A percentile compares a stretch with the other conserved stretches of the same genome.
phyloP scores from a whole-genome alignment of 2,888 invertebrate genomes.

The Tachystola acroxantha region DNA sequence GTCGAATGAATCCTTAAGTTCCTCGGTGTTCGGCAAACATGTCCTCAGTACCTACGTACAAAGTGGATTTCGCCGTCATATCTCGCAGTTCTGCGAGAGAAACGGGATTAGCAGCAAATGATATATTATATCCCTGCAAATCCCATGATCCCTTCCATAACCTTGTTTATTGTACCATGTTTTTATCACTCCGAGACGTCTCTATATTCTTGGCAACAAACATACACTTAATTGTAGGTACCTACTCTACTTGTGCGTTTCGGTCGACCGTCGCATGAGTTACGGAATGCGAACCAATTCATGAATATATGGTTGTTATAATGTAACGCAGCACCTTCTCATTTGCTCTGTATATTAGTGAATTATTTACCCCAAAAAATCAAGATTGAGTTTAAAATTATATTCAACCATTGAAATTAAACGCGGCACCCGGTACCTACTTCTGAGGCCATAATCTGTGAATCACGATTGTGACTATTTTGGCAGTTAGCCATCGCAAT shows the following conservation, averaged over 20 bases:
- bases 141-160: constrained; percentile 12
- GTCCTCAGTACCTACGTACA: constrained; percentile 5
- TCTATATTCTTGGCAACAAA: no score
- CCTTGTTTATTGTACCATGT: constrained; percentile 12
- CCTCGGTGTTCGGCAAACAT: neutral
- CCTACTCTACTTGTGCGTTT: no score
- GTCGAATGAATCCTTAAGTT: constrained; percentile 10
- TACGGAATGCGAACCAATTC: no score
- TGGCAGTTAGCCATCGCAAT: constrained; percentile 14
- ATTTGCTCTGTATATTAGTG: no score
- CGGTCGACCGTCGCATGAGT: no score
- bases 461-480: constrained; percentile 14
- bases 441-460: constrained; percentile 10
- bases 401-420: no score
- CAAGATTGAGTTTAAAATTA: no score
- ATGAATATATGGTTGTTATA: no score
- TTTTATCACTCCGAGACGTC: constrained; percentile 5
- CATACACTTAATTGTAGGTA: no score
- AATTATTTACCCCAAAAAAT: no score
- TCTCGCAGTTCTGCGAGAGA: constrained; percentile 11
- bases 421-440: constrained; percentile 14
- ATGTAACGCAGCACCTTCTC: no score
- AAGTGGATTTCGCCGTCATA: constrained; percentile 23
- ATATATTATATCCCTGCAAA: constrained; percentile 16
- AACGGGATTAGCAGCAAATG: constrained; percentile 16